phyloP scores from a whole-genome alignment of 2,888 invertebrate species.

The Sceliomorpha sp. region DNA sequence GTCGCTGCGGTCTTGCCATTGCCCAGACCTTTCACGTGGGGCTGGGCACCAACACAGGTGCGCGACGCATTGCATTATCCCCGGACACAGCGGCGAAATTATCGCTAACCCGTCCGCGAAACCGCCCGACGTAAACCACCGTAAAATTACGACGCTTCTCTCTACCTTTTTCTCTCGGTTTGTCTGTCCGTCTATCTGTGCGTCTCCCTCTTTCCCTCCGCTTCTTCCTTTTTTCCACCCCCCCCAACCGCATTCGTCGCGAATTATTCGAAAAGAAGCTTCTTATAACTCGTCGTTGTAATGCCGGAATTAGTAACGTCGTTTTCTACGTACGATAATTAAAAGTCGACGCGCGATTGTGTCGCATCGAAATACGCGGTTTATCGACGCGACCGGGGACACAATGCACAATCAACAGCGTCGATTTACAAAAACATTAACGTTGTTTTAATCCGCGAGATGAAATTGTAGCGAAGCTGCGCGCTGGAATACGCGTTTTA shows the following conservation, averaged over 20 bases:
- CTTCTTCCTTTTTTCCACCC: too few species aligned
- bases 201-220: too few species aligned
- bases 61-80: constrained; percentile 47
- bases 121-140: constrained; percentile 28
- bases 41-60: constrained; percentile 12
- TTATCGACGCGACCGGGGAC: too few species aligned
- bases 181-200: too few species aligned
- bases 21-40: constrained; percentile 19
- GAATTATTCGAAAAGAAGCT: too few species aligned
- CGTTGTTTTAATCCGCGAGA: constrained; percentile 40
- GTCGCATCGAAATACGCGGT: too few species aligned
- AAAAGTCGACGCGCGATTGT: too few species aligned
- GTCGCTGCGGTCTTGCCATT: constrained; percentile 34
- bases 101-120: constrained; percentile 24
- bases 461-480: constrained; percentile 28
- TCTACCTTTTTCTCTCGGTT: constrained; percentile 8
- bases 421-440: constrained; percentile 31
- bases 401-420: constrained; percentile 4
- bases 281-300: too few species aligned
- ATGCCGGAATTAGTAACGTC: too few species aligned
- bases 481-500: constrained; percentile 32
- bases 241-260: too few species aligned
- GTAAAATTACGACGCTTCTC: constrained; percentile 38
- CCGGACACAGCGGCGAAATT: constrained; percentile 24
- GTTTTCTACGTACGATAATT: too few species aligned